Evolutionary conservation across 2,888 invertebrate genomes (phyloP), one percentile per base, ranked within the genome.

Genomic region (Doris montereyensis): DNA sequence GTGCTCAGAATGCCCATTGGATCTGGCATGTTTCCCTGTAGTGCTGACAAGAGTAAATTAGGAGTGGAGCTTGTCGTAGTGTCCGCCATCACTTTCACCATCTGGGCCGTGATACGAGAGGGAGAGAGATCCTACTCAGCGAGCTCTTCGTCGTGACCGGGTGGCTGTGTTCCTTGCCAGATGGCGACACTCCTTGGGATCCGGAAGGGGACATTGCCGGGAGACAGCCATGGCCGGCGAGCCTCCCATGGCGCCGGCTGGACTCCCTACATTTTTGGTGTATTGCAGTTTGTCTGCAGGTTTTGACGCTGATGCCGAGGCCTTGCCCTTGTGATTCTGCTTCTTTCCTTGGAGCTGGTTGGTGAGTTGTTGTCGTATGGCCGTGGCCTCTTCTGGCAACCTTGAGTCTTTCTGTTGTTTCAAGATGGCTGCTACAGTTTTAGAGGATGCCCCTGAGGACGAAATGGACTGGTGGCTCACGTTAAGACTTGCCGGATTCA

Each of bases 81-180:
- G 24, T 83, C 83, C 2, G 79, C 79, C 79, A 84, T 81, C 70
- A 77, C 84, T 5, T 81, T 81, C 52, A 80, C 79, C 30, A 84
- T 80, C 65, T 84, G 84, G 1, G 81, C 80, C 0, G 84, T 84
- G 73, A 84, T 81, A 2, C 82, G 81, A 1, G 83, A 83, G 0
- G 83, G 84, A 26, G 84, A 84, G n/a, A 84, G 77, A 41, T 83
- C 81, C 83, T 74, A 35, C 82, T 81, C 52, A 84, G 72, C 1
- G 82, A 83, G 57, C 81, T 81, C 70, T 83, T 84, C 3, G 83
- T 82, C 30, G 82, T 82, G 34, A 65, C 68, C 2, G 62, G 67
- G 3, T 75, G 79, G 26, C 35, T 79, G 17, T 60, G 71, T 24
- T 79, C 79, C 57, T 76, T 79, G 24, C 79, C 76, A 2, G 75